Evolutionary conservation across 53 echinoderm and acorn worm genomes (phyloP).

Genomic region (Hippasteria phrygiana): DNA sequence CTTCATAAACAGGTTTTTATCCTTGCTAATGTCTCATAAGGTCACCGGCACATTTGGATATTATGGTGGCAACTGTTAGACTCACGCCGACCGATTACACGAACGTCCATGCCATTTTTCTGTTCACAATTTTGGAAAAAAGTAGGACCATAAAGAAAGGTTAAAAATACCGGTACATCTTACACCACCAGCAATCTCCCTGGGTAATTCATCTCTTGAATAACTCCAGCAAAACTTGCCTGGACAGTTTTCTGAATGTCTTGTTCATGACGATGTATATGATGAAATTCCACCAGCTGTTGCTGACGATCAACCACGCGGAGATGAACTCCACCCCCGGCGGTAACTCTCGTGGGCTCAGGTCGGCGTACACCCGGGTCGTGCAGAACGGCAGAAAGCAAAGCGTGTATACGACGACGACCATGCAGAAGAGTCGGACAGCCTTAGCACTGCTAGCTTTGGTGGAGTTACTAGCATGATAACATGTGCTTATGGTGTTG

Average conservation of each 20-base stretch:
- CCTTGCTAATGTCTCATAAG: no score
- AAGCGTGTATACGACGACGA: constrained; percentile 81
- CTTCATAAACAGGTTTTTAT: no score
- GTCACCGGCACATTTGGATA: no score
- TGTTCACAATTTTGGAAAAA: no score
- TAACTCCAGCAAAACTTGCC: not conserved
- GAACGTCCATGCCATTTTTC: no score
- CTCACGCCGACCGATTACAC: no score
- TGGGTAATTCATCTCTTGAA: constrained; percentile 13
- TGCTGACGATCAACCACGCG: not conserved
- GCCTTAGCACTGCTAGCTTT: constrained; percentile 66
- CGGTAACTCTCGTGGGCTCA: not conserved
- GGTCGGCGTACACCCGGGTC: not conserved
- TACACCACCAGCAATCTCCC: not conserved
- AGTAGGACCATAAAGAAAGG: no score
- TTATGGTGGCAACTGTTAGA: no score
- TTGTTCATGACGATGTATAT: constrained; percentile 41
- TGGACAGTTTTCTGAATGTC: constrained; percentile 20
- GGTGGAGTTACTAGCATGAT: not conserved
- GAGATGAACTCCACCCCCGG: not conserved
- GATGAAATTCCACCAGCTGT: constrained; percentile 37
- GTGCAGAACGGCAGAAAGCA: constrained; percentile 73
- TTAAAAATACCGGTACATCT: not conserved
- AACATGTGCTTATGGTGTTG: not conserved
- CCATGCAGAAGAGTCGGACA: constrained; percentile 76